Percentiles rank a stretch among this genome's conserved stretches.
These are phyloP conservation scores for Mylabris phalerata DNA, from an alignment of 1,140 invertebrate genomes.

Conservation along the genomic window DNA sequence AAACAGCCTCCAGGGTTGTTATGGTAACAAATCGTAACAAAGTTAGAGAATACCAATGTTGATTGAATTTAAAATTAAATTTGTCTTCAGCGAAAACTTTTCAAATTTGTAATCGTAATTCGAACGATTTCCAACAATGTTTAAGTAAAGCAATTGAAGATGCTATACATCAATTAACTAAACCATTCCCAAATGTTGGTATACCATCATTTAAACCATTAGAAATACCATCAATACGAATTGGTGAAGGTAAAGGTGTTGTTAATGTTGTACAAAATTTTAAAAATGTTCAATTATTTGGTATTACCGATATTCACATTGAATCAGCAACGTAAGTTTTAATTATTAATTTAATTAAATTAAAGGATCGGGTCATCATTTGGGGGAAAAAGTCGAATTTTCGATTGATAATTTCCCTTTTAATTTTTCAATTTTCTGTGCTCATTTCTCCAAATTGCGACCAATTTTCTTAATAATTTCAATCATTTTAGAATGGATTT, in stretches of 20 bases:
- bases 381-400: too few species aligned
- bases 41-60: too few species aligned
- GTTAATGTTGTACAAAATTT: slow-evolving; percentile 10
- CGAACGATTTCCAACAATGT: slow-evolving; percentile 5
- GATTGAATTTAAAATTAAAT: too few species aligned
- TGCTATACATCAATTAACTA: slow-evolving; percentile 1
- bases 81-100: slow-evolving; percentile 7
- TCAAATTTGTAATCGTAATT: slow-evolving; percentile 12
- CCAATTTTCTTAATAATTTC: too few species aligned
- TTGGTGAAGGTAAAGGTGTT: slow-evolving; percentile 10
- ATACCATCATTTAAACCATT: slow-evolving; percentile 9
- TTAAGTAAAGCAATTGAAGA: slow-evolving; percentile 9
- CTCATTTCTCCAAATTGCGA: too few species aligned
- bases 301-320: slow-evolving; percentile 1
- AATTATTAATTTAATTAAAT: neutral
- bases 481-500: slow-evolving; percentile 17
- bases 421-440: too few species aligned
- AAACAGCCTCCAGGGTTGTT: too few species aligned
- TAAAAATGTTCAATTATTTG: slow-evolving; percentile 5
- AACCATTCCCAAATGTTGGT: neutral
- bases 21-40: too few species aligned
- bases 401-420: too few species aligned
- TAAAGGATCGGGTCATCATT: neutral
- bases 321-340: slow-evolving; percentile 4
- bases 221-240: slow-evolving; percentile 7